Evolutionary conservation across 1,140 invertebrate species (phyloP).

Genomic region (Pogonomyrmex californicus): DNA sequence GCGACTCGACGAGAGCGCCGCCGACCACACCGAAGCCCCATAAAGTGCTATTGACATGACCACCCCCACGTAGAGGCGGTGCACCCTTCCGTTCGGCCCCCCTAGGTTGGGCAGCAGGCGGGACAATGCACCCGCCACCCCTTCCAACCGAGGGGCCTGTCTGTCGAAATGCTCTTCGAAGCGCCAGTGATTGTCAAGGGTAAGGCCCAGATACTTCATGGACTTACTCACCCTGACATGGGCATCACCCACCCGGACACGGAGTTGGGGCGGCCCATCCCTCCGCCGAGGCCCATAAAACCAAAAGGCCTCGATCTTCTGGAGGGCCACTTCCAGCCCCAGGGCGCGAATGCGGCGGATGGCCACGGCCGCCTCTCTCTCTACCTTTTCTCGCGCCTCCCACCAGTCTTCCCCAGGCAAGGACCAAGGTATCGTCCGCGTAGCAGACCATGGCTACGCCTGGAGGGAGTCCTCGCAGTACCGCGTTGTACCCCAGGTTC

Average conservation of each 20-base stretch:
- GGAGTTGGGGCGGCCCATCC: background rate
- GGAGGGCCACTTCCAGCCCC: background rate
- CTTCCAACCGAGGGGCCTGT: background rate
- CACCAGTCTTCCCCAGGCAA: background rate
- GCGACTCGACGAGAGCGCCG: too few species aligned
- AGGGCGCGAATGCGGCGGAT: background rate
- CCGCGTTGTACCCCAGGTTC: background rate
- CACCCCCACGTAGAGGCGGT: background rate
- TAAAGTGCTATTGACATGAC: background rate
- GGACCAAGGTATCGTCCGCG: background rate
- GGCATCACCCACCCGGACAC: background rate
- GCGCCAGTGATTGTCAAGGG: background rate
- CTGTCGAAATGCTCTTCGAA: background rate
- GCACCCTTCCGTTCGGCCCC: background rate
- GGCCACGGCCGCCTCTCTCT: too few species aligned
- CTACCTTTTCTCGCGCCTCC: too few species aligned
- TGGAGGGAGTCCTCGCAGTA: background rate
- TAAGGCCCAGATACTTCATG: background rate
- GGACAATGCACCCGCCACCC: too few species aligned
- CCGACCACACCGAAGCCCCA: background rate
- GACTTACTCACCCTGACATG: background rate
- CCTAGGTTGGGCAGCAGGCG: background rate
- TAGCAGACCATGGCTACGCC: background rate
- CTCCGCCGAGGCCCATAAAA: background rate
- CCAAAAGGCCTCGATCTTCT: background rate